phyloP scores from a whole-genome alignment of 2,797 vertebrate genomes.

The Lepilemur ruficaudatus region DNA sequence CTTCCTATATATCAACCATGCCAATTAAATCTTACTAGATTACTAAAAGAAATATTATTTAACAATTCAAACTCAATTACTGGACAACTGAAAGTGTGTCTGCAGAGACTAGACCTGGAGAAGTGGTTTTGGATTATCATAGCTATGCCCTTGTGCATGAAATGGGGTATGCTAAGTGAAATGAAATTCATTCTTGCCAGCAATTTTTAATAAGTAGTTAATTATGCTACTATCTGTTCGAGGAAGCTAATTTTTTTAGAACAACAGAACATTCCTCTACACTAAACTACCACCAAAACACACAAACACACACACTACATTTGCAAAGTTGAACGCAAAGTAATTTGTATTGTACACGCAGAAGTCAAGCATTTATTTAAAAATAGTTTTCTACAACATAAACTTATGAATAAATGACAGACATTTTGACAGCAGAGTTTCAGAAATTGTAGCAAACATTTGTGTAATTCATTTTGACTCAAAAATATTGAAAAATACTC shows the following conservation, averaged over 20 bases:
- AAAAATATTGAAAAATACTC: slow-evolving; percentile 59
- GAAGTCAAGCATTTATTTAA: not conserved
- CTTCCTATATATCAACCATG: not conserved
- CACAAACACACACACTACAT: not conserved
- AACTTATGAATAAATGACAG: slow-evolving; percentile 14
- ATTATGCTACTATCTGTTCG: slow-evolving; percentile 56
- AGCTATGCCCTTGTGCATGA: not conserved
- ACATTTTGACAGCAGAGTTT: slow-evolving; percentile 37
- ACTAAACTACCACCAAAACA: not conserved
- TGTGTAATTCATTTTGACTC: slow-evolving; percentile 49
- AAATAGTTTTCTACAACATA: slow-evolving; percentile 4
- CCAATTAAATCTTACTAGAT: slow-evolving; percentile 19
- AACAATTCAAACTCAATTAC: slow-evolving; percentile 20
- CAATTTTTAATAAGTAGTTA: slow-evolving; percentile 35
- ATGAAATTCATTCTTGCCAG: slow-evolving; percentile 40
- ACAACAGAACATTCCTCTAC: slow-evolving; percentile 10
- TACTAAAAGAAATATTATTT: slow-evolving; percentile 13
- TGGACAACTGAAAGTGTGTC: not conserved
- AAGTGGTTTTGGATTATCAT: not conserved
- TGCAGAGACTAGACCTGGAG: not conserved
- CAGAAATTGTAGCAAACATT: slow-evolving; percentile 47
- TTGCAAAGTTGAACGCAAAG: not conserved
- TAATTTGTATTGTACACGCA: not conserved
- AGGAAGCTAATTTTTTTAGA: slow-evolving; percentile 45
- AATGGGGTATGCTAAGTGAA: not conserved